Conservation (phyloP, 2,113 vertebrate genomes). For the Arenaria interpres region DNA sequence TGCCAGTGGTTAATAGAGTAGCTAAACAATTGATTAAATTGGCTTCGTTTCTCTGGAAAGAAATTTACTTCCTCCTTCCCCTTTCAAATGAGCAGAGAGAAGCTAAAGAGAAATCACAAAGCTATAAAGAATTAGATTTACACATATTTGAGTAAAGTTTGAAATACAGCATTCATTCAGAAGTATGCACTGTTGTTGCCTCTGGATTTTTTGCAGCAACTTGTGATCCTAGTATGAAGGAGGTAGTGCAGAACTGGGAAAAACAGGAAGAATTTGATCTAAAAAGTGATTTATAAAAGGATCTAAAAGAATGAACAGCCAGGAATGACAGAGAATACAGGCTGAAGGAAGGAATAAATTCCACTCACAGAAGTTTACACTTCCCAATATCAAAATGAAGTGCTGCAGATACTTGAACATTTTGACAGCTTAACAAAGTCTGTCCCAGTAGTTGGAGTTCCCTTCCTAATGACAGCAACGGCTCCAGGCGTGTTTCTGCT, state of each 20-base stretch:
- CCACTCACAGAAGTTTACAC: neutral
- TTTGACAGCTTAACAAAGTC: neutral
- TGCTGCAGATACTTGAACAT: neutral
- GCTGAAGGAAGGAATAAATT: neutral
- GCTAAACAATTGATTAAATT: neutral
- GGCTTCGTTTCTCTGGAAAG: neutral
- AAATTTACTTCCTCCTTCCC: neutral
- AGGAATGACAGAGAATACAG: neutral
- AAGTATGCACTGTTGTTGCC: neutral
- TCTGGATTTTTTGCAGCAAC: neutral
- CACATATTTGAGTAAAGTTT: neutral
- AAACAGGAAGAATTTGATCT: neutral
- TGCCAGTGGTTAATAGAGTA: neutral
- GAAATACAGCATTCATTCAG: neutral
- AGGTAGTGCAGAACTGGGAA: neutral
- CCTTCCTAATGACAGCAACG: neutral
- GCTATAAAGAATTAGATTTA: neutral
- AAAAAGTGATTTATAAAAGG: neutral
- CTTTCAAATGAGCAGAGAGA: neutral
- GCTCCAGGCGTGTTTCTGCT: neutral
- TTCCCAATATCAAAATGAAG: neutral
- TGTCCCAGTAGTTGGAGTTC: neutral
- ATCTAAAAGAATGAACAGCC: neutral
- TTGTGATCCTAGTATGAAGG: neutral
- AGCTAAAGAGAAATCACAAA: neutral